Base-by-base conservation (phyloP, 2,797 vertebrate genomes). In the Hypotaenidia okinawae region DNA sequence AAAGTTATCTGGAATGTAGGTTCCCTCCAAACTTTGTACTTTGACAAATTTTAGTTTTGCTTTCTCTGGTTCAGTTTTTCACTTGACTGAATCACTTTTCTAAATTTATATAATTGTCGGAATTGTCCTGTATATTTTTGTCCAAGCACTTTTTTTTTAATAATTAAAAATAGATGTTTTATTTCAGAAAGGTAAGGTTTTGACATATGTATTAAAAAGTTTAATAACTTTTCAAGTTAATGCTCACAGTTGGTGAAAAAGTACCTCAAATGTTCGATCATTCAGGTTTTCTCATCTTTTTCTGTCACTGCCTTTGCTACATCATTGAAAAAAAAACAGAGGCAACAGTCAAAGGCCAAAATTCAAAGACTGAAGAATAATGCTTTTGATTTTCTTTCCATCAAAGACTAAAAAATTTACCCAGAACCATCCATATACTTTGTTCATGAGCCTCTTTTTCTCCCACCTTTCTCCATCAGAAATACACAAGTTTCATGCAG, bases 101-200 rank as follows among this genome's bases (percentile, higher is more conserved):
- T 76, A 28, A 27, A 62, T 16, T 10, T 22, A 18, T 61, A 13
- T 23, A 55, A 55, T 77, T 67, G 2, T 47, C 75, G 15, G n/a
- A 57, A 63, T 39, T 78, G 4, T 2, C 7, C 4, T 67, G 23
- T 47, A 25, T 69, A 69, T 39, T 82, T 73, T 41, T n/a, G 10
- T 15, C 7, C 1, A 16, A 1, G 25, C 2, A 22, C 2, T 23
- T 58, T 78, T 67, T 58, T 16, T n/a, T n/a, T n/a, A n/a, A 14
- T 43, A 52, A 35, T 13, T 6, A 52, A 85, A 73, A 80, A 33
- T 5, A 70, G 4, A n/a, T 54, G 67, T 84, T 70, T 54, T 35
- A 59, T 43, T 58, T 63, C 30, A 37, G 12, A 85, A 92, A 84
- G 1, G 4, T 62, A 47, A 66, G 7, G 1, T 47, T 89, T 41